Percentiles rank a stretch among this genome's conserved stretches.
These are phyloP conservation scores for Cyprinodon tularosa DNA, from an alignment of 2,113 vertebrate genomes.

Conservation along the genomic window DNA sequence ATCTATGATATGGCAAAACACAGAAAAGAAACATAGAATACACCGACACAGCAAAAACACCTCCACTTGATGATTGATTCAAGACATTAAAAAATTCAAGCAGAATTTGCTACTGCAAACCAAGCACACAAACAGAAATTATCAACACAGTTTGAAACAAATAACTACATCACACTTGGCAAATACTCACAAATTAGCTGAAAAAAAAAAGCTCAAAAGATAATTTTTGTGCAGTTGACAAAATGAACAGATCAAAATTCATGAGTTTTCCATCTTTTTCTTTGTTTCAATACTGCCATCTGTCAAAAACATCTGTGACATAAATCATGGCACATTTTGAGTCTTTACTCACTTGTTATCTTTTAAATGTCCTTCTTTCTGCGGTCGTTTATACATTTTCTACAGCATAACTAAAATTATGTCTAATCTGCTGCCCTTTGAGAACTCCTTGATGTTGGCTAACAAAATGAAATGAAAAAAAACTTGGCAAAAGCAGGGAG, in stretches of 20 bases:
- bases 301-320: conserved; percentile 20
- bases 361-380: not conserved
- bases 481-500: not conserved
- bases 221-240: conserved; percentile 15
- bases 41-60: conserved; percentile 40
- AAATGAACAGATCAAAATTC: not conserved
- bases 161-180: conserved; percentile 38
- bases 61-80: conserved; percentile 16
- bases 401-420: not conserved
- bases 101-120: conserved; percentile 19
- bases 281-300: conserved; percentile 29
- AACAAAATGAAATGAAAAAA: not conserved
- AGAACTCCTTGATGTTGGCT: not conserved
- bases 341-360: not conserved
- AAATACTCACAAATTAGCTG: conserved; percentile 51
- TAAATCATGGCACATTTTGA: not conserved
- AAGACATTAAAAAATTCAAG: conserved; percentile 9
- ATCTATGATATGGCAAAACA: conserved; percentile 31
- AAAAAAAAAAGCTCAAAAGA: conserved; percentile 45
- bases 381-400: not conserved
- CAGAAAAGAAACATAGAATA: conserved; percentile 54
- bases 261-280: not conserved
- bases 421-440: not conserved
- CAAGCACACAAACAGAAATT: conserved; percentile 31
- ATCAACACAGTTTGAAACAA: conserved; percentile 30